These are phyloP conservation scores for Hololepta plana DNA, from an alignment of 2,888 invertebrate species.

Conservation along the genomic window DNA sequence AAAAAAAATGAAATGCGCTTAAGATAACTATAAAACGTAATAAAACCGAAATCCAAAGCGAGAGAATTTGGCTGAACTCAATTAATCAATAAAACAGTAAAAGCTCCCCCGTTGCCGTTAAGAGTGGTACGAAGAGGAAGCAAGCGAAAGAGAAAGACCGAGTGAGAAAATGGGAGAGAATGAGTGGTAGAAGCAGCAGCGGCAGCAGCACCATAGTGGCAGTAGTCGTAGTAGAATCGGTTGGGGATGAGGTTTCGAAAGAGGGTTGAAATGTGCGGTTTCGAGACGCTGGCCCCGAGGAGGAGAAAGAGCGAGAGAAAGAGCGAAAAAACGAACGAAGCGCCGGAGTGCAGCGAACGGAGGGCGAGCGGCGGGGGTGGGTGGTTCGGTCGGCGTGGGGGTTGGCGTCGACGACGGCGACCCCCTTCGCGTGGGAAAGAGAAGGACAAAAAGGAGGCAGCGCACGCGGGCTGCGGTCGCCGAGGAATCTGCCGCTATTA, in stretches of 20 bases:
- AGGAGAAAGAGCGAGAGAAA: constrained; percentile 13
- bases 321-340: no score
- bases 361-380: constrained; percentile 10
- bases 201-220: constrained; percentile 7
- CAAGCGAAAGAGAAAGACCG: constrained; percentile 6
- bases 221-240: constrained; percentile 8
- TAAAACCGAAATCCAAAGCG: constrained; percentile 25
- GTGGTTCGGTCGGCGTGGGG: no score
- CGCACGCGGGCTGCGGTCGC: constrained; percentile 28
- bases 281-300: constrained; percentile 28
- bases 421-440: no score
- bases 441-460: no score
- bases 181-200: constrained; percentile 5
- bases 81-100: constrained; percentile 31
- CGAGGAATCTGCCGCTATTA: constrained; percentile 29
- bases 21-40: constrained; percentile 26
- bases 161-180: constrained; percentile 5
- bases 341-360: no score
- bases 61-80: constrained; percentile 28
- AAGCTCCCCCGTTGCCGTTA: constrained; percentile 28
- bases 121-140: constrained; percentile 14
- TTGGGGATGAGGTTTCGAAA: no score
- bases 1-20: constrained; percentile 18
- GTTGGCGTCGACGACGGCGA: constrained; percentile 3
- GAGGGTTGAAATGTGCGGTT: constrained; percentile 28